These are phyloP conservation scores for Pissodes strobi DNA, from an alignment of 1,140 invertebrate genomes.

Conservation along the genomic window DNA sequence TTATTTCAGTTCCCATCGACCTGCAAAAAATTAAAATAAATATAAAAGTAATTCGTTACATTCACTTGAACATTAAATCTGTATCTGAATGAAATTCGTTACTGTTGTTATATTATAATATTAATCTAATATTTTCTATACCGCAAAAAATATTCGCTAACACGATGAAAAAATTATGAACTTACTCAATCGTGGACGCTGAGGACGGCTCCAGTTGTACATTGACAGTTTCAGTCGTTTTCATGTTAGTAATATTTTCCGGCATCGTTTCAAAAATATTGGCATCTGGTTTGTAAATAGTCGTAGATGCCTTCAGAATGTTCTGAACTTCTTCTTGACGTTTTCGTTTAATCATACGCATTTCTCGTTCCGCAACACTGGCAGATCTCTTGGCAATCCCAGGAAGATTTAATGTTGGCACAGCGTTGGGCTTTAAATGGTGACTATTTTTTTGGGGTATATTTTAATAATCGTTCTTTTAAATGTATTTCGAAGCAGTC, in stretches of 20 bases:
- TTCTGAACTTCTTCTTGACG: background rate
- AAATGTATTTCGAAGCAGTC: background rate
- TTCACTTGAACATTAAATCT: too few species aligned
- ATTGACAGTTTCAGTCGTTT: background rate
- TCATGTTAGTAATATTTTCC: constrained; percentile 1
- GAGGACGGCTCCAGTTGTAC: background rate
- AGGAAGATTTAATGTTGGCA: constrained; percentile 3
- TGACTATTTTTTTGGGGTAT: too few species aligned
- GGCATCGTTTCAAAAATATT: background rate
- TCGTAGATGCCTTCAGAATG: background rate
- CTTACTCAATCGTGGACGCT: background rate
- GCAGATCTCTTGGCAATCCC: background rate
- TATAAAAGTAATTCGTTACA: too few species aligned
- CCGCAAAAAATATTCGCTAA: background rate
- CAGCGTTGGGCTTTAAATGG: constrained; percentile 5
- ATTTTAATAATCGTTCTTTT: background rate
- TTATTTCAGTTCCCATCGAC: constrained; percentile 4
- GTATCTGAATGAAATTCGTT: too few species aligned
- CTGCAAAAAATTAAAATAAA: background rate
- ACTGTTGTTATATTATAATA: too few species aligned
- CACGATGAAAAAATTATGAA: background rate
- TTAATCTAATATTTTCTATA: too few species aligned
- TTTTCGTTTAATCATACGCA: constrained; percentile 2
- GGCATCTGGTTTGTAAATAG: background rate
- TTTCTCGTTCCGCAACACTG: background rate